Evolutionary conservation across 2,888 invertebrate genomes (phyloP).

Genomic region (Macroteleia sp.): DNA sequence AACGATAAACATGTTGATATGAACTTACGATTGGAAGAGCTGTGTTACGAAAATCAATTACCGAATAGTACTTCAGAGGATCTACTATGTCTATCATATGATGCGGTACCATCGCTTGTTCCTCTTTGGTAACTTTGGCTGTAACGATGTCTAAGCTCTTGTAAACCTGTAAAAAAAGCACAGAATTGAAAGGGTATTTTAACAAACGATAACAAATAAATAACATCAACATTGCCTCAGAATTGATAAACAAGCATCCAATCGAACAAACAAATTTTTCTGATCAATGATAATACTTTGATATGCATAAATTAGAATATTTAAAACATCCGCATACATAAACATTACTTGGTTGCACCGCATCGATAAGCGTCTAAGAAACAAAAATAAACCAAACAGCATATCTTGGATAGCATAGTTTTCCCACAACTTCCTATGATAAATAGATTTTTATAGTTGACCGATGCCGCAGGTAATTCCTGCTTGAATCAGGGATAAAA

Average conservation of each 20-base stretch:
- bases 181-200: too few relatives aligned
- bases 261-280: too few relatives aligned
- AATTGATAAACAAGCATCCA: too few relatives aligned
- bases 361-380: neutral
- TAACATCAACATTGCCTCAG: too few relatives aligned
- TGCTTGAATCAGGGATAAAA: slow-evolving; percentile 12
- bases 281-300: neutral
- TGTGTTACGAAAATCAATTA: slow-evolving; percentile 92
- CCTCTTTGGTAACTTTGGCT: slow-evolving; percentile 94
- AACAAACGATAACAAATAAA: too few relatives aligned
- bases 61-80: slow-evolving; percentile 91
- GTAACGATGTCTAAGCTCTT: slow-evolving; percentile 96
- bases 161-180: slow-evolving; percentile 93
- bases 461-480: slow-evolving; percentile 9
- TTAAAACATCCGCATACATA: neutral
- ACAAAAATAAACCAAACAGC: too few relatives aligned
- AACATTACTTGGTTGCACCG: neutral
- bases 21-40: slow-evolving; percentile 93
- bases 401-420: too few relatives aligned
- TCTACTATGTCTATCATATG: slow-evolving; percentile 95
- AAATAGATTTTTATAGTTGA: too few relatives aligned
- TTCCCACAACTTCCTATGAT: too few relatives aligned
- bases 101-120: slow-evolving; percentile 90
- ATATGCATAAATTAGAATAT: neutral
- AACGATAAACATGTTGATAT: too few relatives aligned